phyloP scores from a whole-genome alignment of 1,140 invertebrate species.

The Hesperophylax magnus region DNA sequence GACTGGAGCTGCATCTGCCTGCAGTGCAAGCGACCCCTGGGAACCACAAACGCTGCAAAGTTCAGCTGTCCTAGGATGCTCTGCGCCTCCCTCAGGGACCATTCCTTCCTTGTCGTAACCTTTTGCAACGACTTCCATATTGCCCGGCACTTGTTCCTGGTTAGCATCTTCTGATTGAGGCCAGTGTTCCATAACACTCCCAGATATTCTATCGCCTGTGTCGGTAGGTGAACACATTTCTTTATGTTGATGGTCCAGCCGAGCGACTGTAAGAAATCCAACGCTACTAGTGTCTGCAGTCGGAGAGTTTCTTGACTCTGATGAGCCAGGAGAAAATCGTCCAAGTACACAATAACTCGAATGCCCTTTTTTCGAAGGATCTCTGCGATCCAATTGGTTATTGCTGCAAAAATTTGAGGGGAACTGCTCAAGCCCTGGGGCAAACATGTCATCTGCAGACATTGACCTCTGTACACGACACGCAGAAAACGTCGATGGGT shows the following conservation, averaged over 20 bases:
- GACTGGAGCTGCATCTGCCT: no score
- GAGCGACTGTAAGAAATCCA: conserved; percentile 47
- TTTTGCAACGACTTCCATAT: not conserved
- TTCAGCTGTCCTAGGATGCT: no score
- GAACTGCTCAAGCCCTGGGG: conserved; percentile 55
- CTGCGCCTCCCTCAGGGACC: no score
- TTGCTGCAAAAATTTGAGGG: conserved; percentile 45
- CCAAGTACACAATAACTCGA: no score
- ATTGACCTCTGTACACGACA: not conserved
- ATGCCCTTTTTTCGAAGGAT: conserved; percentile 52
- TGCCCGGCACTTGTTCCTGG: not conserved
- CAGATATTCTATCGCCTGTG: conserved; percentile 59
- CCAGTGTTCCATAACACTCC: conserved; percentile 60
- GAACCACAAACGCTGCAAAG: no score
- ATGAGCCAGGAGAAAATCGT: conserved; percentile 56
- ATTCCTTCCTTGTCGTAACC: not conserved
- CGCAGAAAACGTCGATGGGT: not conserved
- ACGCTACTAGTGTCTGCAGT: conserved; percentile 30
- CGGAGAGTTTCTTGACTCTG: conserved; percentile 33
- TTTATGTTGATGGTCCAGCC: conserved; percentile 60
- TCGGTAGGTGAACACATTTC: conserved; percentile 59
- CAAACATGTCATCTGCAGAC: not conserved
- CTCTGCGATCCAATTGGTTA: conserved; percentile 54
- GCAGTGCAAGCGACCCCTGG: no score
- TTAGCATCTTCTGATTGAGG: not conserved